Conservation (phyloP, 2,888 invertebrate genomes). For the Laspeyria flexula region DNA sequence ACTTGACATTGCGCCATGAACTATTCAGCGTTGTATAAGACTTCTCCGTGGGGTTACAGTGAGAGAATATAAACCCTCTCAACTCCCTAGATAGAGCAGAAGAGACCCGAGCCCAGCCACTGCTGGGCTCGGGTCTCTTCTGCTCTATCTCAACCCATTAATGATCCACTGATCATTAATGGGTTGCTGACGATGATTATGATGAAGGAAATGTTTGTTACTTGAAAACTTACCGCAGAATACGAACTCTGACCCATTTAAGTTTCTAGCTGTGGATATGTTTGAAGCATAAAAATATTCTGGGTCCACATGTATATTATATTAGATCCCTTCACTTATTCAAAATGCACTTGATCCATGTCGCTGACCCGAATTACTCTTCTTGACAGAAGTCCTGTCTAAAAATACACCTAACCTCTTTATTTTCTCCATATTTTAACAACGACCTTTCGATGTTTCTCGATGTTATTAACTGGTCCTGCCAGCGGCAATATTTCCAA, state of each 20-base stretch:
- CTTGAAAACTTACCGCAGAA: too few relatives aligned
- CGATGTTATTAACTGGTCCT: conserved; percentile 14
- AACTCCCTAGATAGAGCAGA: too few relatives aligned
- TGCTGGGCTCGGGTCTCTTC: too few relatives aligned
- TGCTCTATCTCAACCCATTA: too few relatives aligned
- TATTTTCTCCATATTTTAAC: conserved; percentile 39
- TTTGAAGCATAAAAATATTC: too few relatives aligned
- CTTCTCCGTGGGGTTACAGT: neutral
- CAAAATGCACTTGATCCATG: conserved; percentile 27
- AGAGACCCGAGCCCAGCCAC: too few relatives aligned
- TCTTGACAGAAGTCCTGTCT: conserved; percentile 20
- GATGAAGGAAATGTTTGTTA: too few relatives aligned
- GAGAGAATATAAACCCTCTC: too few relatives aligned
- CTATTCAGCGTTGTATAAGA: neutral
- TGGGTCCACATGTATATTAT: neutral
- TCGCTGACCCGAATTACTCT: conserved; percentile 23
- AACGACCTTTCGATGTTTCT: conserved; percentile 25
- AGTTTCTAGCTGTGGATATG: too few relatives aligned
- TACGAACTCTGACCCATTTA: too few relatives aligned
- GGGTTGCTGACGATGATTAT: too few relatives aligned
- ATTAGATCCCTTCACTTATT: conserved; percentile 20
- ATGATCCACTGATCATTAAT: too few relatives aligned
- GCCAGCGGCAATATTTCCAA: conserved; percentile 24
- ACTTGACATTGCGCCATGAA: neutral
- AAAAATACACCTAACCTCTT: conserved; percentile 36